A percentile compares a stretch with the other conserved stretches of the same genome.
phyloP scores from a whole-genome alignment of 2,888 invertebrate genomes.

The Orthosia gracilis region DNA sequence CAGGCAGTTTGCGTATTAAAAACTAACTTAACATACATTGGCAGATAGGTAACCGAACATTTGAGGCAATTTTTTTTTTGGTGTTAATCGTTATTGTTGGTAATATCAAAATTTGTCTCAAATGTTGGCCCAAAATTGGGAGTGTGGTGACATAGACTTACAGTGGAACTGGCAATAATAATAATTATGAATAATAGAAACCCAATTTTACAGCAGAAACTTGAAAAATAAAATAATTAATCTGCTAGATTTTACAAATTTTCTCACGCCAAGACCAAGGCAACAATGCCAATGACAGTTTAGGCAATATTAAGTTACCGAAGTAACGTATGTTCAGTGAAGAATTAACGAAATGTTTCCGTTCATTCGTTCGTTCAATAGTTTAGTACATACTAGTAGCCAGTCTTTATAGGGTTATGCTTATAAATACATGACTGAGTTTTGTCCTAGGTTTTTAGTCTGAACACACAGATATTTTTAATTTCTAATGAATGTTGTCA shows the following conservation, averaged over 20 bases:
- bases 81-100: neutral
- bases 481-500: neutral
- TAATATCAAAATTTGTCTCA: too few relatives aligned
- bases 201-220: neutral
- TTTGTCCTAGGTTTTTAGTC: constrained; percentile 46
- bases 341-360: constrained; percentile 22
- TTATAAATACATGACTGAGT: constrained; percentile 65
- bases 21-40: constrained; percentile 9
- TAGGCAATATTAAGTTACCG: constrained; percentile 18
- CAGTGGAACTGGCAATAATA: constrained; percentile 3
- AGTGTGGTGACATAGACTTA: neutral
- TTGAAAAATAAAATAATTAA: constrained; percentile 5
- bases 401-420: constrained; percentile 69
- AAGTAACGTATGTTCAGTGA: constrained; percentile 26
- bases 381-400: constrained; percentile 55
- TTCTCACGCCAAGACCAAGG: constrained; percentile 49
- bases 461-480: constrained; percentile 24
- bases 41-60: neutral
- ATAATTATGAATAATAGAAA: constrained; percentile 6
- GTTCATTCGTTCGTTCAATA: constrained; percentile 48
- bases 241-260: neutral
- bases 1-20: constrained; percentile 3
- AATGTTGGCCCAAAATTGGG: too few relatives aligned
- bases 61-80: neutral
- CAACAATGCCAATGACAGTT: neutral